Evolutionary conservation across 92 coral and sea anemone genomes (phyloP).

Genomic region (Micromussa lordhowensis): DNA sequence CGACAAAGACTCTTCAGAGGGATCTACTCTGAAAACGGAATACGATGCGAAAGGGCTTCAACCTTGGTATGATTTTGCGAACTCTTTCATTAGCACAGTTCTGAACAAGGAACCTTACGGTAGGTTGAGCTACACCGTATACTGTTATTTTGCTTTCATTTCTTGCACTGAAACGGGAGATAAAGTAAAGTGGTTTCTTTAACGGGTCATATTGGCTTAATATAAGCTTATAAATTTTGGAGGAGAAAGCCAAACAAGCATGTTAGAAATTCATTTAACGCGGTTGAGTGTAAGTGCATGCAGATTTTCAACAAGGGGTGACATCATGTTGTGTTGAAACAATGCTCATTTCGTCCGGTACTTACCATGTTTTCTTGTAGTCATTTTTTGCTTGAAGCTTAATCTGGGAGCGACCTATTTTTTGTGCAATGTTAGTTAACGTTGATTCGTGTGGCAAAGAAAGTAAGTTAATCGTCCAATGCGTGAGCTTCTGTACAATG

Average conservation of each 20-base stretch:
- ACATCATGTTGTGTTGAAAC: background rate
- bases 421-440: background rate
- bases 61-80: constrained; percentile 83
- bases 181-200: background rate
- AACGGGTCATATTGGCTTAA: background rate
- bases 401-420: background rate
- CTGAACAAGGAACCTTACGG: constrained; percentile 86
- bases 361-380: background rate
- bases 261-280: background rate
- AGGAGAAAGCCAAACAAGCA: background rate
- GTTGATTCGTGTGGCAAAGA: background rate
- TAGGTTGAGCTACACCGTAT: constrained; percentile 18
- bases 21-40: constrained; percentile 44
- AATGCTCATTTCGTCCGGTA: background rate
- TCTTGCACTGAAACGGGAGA: background rate
- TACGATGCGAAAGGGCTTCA: constrained; percentile 87
- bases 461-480: background rate
- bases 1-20: constrained; percentile 9
- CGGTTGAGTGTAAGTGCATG: background rate
- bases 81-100: constrained; percentile 76
- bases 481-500: background rate
- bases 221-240: background rate
- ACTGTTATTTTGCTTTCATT: background rate
- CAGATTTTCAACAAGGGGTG: background rate
- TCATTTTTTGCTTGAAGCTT: background rate